A percentile compares a stretch with the other conserved stretches of the same genome.
phyloP scores from a whole-genome alignment of 2,113 vertebrate species.

The Psephotus haematonotus region DNA sequence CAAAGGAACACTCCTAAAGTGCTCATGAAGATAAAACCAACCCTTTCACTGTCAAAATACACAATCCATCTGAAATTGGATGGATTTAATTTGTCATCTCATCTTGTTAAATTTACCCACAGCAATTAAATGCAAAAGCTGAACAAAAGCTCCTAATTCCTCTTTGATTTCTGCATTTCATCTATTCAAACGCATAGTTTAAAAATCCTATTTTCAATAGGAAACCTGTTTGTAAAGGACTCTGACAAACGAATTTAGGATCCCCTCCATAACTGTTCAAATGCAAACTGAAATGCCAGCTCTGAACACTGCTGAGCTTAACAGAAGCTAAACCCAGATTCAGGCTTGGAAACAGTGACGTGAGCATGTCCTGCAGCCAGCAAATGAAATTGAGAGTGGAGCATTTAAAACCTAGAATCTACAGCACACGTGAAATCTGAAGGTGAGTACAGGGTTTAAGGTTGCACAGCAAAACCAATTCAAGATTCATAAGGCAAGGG shows the following conservation, averaged over 20 bases:
- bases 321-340: neutral
- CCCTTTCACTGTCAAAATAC: neutral
- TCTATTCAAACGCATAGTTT: neutral
- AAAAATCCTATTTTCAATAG: neutral
- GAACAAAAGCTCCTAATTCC: neutral
- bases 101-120: neutral
- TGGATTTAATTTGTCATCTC: neutral
- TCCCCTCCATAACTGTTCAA: neutral
- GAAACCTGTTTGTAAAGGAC: neutral
- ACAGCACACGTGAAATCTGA: neutral
- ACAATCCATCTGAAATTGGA: neutral
- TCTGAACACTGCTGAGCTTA: neutral
- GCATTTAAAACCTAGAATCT: neutral
- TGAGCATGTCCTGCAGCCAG: neutral
- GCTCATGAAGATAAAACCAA: neutral
- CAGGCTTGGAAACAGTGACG: neutral
- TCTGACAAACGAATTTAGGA: neutral
- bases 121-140: neutral
- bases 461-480: accelerated
- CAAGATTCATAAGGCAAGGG: accelerated
- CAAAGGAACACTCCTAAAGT: accelerated
- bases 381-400: neutral
- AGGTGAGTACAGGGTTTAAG: neutral
- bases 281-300: neutral
- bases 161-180: neutral